Evolutionary conservation across 2,888 invertebrate species (phyloP).

Genomic region (Zhengitettix transpicula): DNA sequence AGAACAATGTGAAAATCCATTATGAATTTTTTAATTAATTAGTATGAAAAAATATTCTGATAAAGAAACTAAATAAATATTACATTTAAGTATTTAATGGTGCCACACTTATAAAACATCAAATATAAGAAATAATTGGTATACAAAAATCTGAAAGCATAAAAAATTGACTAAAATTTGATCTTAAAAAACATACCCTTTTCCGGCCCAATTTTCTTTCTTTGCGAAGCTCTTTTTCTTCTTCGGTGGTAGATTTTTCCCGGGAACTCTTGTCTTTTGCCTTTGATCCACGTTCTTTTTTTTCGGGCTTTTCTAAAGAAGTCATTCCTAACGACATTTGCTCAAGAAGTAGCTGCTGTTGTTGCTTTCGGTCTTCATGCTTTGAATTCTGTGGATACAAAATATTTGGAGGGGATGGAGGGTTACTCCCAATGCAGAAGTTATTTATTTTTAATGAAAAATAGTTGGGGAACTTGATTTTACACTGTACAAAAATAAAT

Average conservation of each 20-base stretch:
- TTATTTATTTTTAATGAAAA: too few relatives aligned
- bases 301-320: constrained; percentile 26
- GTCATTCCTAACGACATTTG: constrained; percentile 1
- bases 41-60: too few relatives aligned
- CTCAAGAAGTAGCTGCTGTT: constrained; percentile 8
- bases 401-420: constrained; percentile 6
- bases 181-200: constrained; percentile 35
- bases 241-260: constrained; percentile 35
- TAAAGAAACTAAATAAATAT: too few relatives aligned
- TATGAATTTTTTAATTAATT: too few relatives aligned
- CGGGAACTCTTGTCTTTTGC: constrained; percentile 31
- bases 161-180: too few relatives aligned
- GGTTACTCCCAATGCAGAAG: constrained; percentile 1
- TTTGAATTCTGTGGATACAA: constrained; percentile 29
- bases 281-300: constrained; percentile 34
- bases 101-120: too few relatives aligned
- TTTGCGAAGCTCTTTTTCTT: constrained; percentile 62
- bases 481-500: too few relatives aligned
- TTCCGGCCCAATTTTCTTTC: constrained; percentile 68
- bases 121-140: too few relatives aligned
- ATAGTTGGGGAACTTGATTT: too few relatives aligned
- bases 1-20: too few relatives aligned
- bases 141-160: too few relatives aligned
- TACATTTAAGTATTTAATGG: too few relatives aligned
- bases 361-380: constrained; percentile 25